phyloP scores from a whole-genome alignment of 2,888 invertebrate genomes.

The Drosophila imparisetae region DNA sequence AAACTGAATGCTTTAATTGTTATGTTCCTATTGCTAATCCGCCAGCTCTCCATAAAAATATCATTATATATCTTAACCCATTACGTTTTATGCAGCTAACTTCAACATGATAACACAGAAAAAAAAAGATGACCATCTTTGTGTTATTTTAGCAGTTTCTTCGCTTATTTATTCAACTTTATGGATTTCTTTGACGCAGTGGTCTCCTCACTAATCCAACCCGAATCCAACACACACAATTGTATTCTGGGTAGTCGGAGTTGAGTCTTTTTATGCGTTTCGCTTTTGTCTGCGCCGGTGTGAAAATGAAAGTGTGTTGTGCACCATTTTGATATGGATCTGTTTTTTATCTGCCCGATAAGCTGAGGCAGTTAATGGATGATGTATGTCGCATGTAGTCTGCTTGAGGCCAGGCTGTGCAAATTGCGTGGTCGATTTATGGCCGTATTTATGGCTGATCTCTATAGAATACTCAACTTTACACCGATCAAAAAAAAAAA shows the following conservation, averaged over 20 bases:
- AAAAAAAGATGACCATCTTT: conserved; percentile 1
- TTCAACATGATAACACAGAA: too few relatives aligned
- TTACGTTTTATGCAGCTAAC: conserved; percentile 31
- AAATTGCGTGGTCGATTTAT: conserved; percentile 75
- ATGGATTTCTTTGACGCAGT: conserved; percentile 11
- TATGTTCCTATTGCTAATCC: conserved; percentile 26
- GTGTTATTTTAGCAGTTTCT: conserved; percentile 18
- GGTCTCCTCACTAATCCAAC: conserved; percentile 25
- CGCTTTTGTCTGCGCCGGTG: conserved; percentile 36
- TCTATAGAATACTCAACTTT: conserved; percentile 25
- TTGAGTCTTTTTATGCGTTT: conserved; percentile 46
- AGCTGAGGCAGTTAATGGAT: conserved; percentile 22
- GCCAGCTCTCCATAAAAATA: not conserved
- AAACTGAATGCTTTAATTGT: conserved; percentile 19
- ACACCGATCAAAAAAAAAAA: conserved; percentile 14
- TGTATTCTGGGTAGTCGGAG: conserved; percentile 42
- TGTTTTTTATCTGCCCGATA: conserved; percentile 55
- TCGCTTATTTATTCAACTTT: too few relatives aligned
- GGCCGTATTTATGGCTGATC: conserved; percentile 69
- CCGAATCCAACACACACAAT: conserved; percentile 31
- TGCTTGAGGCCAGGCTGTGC: conserved; percentile 38
- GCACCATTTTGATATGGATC: conserved; percentile 6
- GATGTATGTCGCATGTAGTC: not conserved
- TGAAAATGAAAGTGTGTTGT: conserved; percentile 64
- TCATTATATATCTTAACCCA: not conserved